Conservation (phyloP, 2,797 vertebrate genomes). For the Clarias fuscus region DNA sequence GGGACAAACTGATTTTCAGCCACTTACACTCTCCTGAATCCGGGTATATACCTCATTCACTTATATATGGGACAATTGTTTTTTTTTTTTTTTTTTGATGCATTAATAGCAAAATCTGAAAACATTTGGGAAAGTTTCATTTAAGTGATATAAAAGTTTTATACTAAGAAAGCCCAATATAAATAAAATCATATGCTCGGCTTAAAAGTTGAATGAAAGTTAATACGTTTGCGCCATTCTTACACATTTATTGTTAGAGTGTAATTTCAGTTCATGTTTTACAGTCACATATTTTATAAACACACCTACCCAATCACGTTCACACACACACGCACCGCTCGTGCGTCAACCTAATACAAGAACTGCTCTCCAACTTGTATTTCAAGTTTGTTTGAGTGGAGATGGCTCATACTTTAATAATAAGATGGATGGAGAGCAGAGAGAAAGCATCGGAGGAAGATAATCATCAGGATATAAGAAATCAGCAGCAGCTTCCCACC, state of each 20-base stretch:
- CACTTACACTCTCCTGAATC: neutral
- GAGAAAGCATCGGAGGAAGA: neutral
- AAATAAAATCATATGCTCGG: neutral
- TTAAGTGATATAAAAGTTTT: neutral
- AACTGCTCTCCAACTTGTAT: neutral
- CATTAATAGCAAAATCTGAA: neutral
- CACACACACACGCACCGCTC: neutral
- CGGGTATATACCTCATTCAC: neutral
- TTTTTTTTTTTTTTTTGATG: neutral
- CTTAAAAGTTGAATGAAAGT: neutral
- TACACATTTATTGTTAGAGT: neutral
- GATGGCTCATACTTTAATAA: neutral
- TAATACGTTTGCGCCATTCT: neutral
- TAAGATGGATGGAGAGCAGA: neutral
- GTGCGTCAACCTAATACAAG: neutral
- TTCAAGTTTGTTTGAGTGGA: neutral
- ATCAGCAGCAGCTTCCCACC: neutral
- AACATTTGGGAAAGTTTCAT: neutral
- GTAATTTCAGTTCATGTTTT: neutral
- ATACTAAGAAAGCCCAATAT: neutral
- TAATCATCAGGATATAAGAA: conserved; percentile 1
- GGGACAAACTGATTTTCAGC: conserved; percentile 46
- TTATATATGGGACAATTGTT: too few relatives aligned
- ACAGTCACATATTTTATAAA: neutral
- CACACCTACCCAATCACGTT: neutral